Conservation (phyloP, 2,888 invertebrate genomes). For the Chydorus sphaericus region DNA sequence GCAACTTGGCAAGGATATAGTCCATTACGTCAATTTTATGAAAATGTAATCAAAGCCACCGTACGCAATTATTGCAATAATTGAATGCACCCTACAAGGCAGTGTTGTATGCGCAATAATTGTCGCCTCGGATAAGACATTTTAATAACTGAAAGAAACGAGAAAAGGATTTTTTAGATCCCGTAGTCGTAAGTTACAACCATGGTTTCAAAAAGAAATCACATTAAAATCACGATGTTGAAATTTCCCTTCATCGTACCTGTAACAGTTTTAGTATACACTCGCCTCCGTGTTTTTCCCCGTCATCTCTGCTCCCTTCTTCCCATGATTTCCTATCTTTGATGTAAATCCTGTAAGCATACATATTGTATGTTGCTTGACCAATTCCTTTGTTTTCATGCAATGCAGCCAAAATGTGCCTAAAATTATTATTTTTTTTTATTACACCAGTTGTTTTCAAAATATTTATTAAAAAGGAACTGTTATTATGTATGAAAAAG, state of each 20-base stretch:
- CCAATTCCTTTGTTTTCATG: slow-evolving; percentile 53
- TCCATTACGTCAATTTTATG: no score
- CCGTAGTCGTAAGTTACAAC: no score
- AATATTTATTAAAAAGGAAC: slow-evolving; percentile 17
- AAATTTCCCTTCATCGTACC: slow-evolving; percentile 25
- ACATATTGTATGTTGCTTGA: slow-evolving; percentile 70
- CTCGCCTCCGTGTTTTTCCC: slow-evolving; percentile 63
- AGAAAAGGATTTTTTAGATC: no score
- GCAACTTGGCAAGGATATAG: no score
- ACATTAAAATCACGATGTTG: background rate
- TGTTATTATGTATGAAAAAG: background rate
- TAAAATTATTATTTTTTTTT: no score
- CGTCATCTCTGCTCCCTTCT: slow-evolving; percentile 71
- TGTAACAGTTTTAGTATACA: slow-evolving; percentile 61
- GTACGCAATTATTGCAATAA: no score
- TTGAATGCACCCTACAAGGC: no score
- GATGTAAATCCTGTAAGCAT: slow-evolving; percentile 46
- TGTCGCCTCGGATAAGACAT: no score
- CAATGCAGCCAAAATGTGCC: slow-evolving; percentile 41
- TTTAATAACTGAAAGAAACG: background rate
- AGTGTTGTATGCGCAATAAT: no score
- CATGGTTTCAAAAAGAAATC: no score
- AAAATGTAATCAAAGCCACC: no score
- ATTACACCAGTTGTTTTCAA: no score
- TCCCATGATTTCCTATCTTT: slow-evolving; percentile 28